Evolutionary conservation across 2,797 vertebrate species (phyloP), one percentile per base, ranked within the genome.

Genomic region (Myiotriccus ornatus): DNA sequence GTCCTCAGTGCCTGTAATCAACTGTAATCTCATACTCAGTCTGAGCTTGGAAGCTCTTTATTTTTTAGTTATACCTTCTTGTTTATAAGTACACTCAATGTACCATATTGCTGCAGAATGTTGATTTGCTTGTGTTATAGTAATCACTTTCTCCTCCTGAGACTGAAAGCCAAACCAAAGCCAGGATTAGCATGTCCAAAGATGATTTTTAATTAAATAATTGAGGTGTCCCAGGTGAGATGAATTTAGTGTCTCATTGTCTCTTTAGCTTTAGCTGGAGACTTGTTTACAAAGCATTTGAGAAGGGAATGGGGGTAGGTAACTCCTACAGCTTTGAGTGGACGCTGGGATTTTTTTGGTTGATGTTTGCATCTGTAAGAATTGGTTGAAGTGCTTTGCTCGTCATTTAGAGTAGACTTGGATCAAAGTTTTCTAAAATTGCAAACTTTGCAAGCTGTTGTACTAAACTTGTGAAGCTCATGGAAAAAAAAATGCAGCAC

Each of bases 121-220:
- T 74, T 94, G 91, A 84, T 88, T 84, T 92, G 64, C 70, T 80
- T 83, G 44, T 44, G n/a, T 85, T 47, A 65, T 41, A 65, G 57
- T 83, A 91, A 91, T 91, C 71, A 11, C 73, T 65, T 70, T 44
- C 43, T 56, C 56, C 91, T 67, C 82, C 71, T 56, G 92, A 93
- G 93, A 81, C 59, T n/a, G 39, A 46, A 74, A 74, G 62, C 43
- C 46, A 63, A 79, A 90, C 60, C 35, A 19, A 75, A 59, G 19
- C 53, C 50, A 57, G 73, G 76, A 91, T 80, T 68, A 84, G 69
- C 28, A 17, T 28, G 53, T 64, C 46, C 76, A 76, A 68, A 69
- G 53, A 84, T 60, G n/a, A 78, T 62, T 92, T 77, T 84, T 84
- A 87, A 94, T 95, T 93, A 87, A 95, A 95, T 95, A 74, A 89